Conservation (phyloP, 2,888 invertebrate genomes). For the Eristalis intricaria region DNA sequence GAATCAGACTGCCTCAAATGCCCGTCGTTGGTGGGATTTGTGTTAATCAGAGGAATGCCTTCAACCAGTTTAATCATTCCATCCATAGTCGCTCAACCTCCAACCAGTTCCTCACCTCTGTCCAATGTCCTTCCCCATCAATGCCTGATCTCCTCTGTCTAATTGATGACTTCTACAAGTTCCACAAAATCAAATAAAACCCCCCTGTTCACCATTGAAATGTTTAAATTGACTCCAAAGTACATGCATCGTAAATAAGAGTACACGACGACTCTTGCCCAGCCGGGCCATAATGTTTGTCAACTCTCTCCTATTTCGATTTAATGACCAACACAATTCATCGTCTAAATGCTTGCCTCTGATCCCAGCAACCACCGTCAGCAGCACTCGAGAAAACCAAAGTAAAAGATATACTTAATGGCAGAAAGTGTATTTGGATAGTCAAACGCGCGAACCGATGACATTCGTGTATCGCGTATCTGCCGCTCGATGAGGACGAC, state of each 20-base stretch:
- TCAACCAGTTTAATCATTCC: too few species aligned
- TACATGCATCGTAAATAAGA: slow-evolving; percentile 42
- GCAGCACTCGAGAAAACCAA: not conserved
- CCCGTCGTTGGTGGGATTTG: too few species aligned
- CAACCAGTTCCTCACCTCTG: too few species aligned
- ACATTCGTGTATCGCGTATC: slow-evolving; percentile 12
- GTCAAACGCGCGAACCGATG: slow-evolving; percentile 4
- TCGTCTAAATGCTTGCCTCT: not conserved
- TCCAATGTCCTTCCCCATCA: too few species aligned
- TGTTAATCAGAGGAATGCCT: too few species aligned
- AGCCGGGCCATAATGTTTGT: slow-evolving; percentile 17
- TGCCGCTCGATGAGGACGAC: slow-evolving; percentile 3
- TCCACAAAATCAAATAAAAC: not conserved
- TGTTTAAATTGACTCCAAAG: slow-evolving; percentile 4
- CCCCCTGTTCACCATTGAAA: not conserved
- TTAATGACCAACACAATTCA: slow-evolving; percentile 17
- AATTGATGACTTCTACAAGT: not conserved
- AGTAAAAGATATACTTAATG: slow-evolving; percentile 24
- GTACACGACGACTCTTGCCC: slow-evolving; percentile 13
- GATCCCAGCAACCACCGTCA: too few species aligned
- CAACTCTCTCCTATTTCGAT: slow-evolving; percentile 18
- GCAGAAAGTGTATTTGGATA: slow-evolving; percentile 26
- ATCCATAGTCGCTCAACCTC: too few species aligned
- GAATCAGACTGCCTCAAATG: too few species aligned
- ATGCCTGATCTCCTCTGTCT: too few species aligned